Base-by-base conservation (phyloP, 2,888 invertebrate species). In the Polydrusus pterygomalis region DNA sequence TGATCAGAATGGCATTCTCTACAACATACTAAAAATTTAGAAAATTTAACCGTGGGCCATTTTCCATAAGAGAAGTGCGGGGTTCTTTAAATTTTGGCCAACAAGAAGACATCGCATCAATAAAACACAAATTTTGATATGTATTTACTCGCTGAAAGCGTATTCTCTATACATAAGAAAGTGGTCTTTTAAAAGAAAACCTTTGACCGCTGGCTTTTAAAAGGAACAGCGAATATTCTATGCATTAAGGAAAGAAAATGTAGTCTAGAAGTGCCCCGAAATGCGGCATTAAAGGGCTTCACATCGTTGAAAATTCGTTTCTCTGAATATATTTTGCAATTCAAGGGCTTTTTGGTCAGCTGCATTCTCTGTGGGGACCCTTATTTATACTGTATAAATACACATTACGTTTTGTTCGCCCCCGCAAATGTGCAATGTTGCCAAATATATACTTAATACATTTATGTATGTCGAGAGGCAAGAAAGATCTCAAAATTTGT, bases 331-430 rank as follows among this genome's bases (percentile, higher is more conserved):
- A 86, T 85, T 87, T 85, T 84, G 86, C 86, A 86, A 87, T 87
- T 87, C 86, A 84, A 86, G 85, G 86, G 82, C 84, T 84, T 80
- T 79, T 81, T 85, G 87, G 86, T 86, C 87, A 87, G 86, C 85
- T 84, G 84, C 82, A 83, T 82, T 84, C 83, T 83, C 82, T 81
- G 81, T 80, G 71, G 80, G 81, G 83, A 83, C 85, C 86, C 87
- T 87, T 87, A 87, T 88, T 88, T 88, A 88, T 88, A 88, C 87
- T 87, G 87, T 85, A 87, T 87, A 87, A 88, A 88, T 86, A 88
- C 80, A 82, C 80, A 83, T 70, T 84, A 84, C 83, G 81, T 73
- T 78, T 82, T 82, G 80, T 75, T 81, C 81, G 80, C 78, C 77
- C 77, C 72, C 77, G 68, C 74, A 68, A 67, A 47, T 17, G 56